Conservation (phyloP, 2,888 invertebrate genomes). For the Agrochola lota region DNA sequence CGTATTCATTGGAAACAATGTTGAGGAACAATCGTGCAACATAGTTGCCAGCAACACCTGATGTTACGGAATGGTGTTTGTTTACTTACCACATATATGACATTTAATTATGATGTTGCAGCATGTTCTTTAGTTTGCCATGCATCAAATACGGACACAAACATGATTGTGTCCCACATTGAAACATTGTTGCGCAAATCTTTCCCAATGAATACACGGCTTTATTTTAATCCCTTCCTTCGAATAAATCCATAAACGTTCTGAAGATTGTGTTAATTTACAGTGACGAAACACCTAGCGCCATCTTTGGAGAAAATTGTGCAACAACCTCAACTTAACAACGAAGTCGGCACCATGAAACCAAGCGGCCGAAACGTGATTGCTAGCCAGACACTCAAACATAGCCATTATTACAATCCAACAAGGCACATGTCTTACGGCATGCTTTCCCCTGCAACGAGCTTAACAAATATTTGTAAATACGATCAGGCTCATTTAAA, state of each 20-base stretch:
- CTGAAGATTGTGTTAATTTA: conserved; percentile 47
- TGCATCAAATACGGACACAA: no score
- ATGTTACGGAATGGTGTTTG: neutral
- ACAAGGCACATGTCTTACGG: conserved; percentile 54
- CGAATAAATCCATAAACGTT: neutral
- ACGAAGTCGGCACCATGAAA: conserved; percentile 76
- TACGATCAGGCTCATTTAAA: conserved; percentile 78
- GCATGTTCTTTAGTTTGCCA: neutral
- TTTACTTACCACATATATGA: neutral
- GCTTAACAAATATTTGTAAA: conserved; percentile 77
- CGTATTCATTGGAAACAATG: neutral
- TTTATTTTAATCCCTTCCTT: no score
- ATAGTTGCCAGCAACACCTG: neutral
- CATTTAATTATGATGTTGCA: no score
- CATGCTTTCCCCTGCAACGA: conserved; percentile 70
- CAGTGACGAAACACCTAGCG: conserved; percentile 75
- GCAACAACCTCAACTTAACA: neutral
- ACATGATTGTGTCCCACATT: no score
- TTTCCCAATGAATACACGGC: neutral
- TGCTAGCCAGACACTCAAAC: conserved; percentile 74
- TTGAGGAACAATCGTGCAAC: neutral
- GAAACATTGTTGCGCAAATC: neutral
- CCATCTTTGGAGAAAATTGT: conserved; percentile 61
- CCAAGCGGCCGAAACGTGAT: conserved; percentile 77
- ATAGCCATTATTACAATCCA: conserved; percentile 9